These are phyloP conservation scores for Tor tambroides DNA, from an alignment of 2,113 vertebrate species.

Conservation along the genomic window DNA sequence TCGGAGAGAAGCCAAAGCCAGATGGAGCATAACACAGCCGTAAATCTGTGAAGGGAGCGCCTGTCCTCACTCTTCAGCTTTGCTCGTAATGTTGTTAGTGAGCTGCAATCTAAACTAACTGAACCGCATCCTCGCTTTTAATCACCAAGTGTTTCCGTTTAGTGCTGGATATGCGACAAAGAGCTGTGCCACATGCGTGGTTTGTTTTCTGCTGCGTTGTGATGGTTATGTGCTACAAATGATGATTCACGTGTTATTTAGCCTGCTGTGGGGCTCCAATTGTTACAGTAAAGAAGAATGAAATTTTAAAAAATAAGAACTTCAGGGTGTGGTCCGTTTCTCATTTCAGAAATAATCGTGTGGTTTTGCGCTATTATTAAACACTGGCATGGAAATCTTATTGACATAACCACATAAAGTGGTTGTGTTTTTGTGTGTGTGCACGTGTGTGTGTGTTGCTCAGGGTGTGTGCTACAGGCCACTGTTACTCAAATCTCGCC, in stretches of 20 bases:
- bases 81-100: conserved; percentile 9
- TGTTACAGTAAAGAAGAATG: not conserved
- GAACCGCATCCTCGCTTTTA: not conserved
- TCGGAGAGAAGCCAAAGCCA: conserved; percentile 14
- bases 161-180: not conserved
- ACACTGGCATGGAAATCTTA: conserved; percentile 49
- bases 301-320: not conserved
- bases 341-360: conserved; percentile 52
- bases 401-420: conserved; percentile 26
- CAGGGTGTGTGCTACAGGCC: conserved; percentile 59
- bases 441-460: conserved; percentile 54
- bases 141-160: not conserved
- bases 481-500: conserved; percentile 26
- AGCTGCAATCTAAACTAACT: not conserved
- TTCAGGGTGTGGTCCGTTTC: conserved; percentile 46
- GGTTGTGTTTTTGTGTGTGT: not conserved
- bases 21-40: conserved; percentile 4
- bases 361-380: conserved; percentile 61
- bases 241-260: not conserved
- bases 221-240: not conserved
- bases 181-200: not conserved
- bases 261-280: not conserved
- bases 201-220: not conserved
- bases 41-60: conserved; percentile 7
- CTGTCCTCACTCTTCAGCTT: conserved; percentile 19